phyloP scores from a whole-genome alignment of 2,888 invertebrate species.

The Cheilosia grossa region DNA sequence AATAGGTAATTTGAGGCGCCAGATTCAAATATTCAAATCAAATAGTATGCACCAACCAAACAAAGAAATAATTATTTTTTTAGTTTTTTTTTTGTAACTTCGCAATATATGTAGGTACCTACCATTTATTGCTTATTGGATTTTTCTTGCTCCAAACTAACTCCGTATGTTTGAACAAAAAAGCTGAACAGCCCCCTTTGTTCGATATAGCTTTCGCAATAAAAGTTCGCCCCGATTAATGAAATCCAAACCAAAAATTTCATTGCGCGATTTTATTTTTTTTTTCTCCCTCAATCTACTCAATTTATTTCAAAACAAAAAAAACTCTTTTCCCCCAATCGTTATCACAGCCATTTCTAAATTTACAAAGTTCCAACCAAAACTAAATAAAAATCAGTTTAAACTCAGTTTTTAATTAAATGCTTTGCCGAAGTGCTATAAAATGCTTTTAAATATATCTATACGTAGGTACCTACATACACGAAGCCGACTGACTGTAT shows the following conservation, averaged over 20 bases:
- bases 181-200: no score
- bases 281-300: not conserved
- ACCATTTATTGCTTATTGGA: no score
- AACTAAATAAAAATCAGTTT: conserved; percentile 59
- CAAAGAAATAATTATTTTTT: no score
- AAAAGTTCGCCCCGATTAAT: no score
- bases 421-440: conserved; percentile 52
- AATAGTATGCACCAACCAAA: no score
- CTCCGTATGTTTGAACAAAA: no score
- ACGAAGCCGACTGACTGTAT: not conserved
- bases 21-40: no score
- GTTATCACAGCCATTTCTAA: conserved; percentile 37
- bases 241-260: not conserved
- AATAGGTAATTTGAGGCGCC: no score
- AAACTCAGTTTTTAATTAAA: conserved; percentile 66
- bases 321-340: conserved; percentile 27
- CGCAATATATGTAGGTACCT: no score
- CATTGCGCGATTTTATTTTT: not conserved
- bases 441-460: conserved; percentile 35
- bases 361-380: conserved; percentile 43
- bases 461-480: not conserved
- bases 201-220: no score
- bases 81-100: no score
- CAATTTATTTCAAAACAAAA: conserved; percentile 38
- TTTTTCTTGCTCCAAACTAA: no score